A percentile compares a stretch with the other conserved stretches of the same genome.
These are phyloP conservation scores for Lepidothrix coronata DNA, from an alignment of 2,113 vertebrate genomes.

Conservation along the genomic window DNA sequence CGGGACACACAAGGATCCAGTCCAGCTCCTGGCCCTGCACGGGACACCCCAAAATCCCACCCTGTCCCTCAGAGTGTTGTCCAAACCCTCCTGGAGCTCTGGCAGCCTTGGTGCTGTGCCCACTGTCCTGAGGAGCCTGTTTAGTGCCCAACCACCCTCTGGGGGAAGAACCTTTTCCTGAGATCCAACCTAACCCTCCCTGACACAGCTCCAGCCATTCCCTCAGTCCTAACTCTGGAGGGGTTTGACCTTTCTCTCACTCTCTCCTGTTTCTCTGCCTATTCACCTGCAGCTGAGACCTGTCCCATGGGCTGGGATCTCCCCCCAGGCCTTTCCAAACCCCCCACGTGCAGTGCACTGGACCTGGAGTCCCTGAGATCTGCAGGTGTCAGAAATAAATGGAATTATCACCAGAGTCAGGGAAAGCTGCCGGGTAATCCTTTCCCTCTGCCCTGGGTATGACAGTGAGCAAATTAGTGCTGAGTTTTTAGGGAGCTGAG, in stretches of 20 bases:
- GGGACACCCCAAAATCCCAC: rapidly evolving
- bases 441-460: not conserved
- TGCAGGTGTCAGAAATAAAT: not conserved
- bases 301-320: not conserved
- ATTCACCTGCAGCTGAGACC: rapidly evolving
- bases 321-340: no score
- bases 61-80: rapidly evolving
- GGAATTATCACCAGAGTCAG: not conserved
- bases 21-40: not conserved
- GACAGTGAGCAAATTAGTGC: not conserved
- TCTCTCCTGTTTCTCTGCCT: no score
- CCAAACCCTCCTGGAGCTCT: rapidly evolving
- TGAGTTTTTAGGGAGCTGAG: not conserved
- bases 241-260: rapidly evolving
- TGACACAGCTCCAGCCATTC: not conserved
- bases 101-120: not conserved
- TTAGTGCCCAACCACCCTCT: rapidly evolving
- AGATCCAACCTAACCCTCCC: rapidly evolving
- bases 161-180: rapidly evolving
- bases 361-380: not conserved
- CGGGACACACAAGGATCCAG: not conserved
- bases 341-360: rapidly evolving
- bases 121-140: not conserved
- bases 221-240: not conserved
- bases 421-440: rapidly evolving